Evolutionary conservation across 2,797 vertebrate genomes (phyloP), one percentile per base, ranked within the genome.

Genomic region (Urocyon cinereoargenteus): DNA sequence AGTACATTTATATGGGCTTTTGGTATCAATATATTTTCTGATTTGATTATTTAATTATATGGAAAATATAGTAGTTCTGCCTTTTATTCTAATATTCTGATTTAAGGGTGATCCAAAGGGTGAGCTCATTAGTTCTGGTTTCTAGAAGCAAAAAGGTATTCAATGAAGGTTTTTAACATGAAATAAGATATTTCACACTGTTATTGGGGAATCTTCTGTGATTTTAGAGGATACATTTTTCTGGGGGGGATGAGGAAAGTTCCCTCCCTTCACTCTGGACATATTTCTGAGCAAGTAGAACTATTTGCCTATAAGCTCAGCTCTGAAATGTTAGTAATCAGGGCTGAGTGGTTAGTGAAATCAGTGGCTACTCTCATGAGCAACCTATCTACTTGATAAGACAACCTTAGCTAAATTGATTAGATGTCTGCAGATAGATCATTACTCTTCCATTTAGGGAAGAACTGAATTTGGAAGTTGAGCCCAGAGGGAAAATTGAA

Each of bases 151-250:
- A 72, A 91, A 57, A 55, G 10, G 26, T 78, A 3, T 61, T 93
- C 45, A 86, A 26, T 90, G 92, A 85, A 94, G 36, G 10, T 82
- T 64, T 77, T 11, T 66, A 79, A 77, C 2, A 36, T 31, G 19
- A 90, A 95, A 77, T 68, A 89, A 96, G 94, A 79, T 49, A 72
- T 40, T 90, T 85, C 13, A 22, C 6, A 79, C 19, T 59, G 22
- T 68, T 62, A 22, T 70, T 57, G 36, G 11, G 12, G 26, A 53
- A 45, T 16, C 15, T 86, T 94, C 49, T 90, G 28, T 66, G 57
- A 90, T 90, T 92, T 34, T 61, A 96, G 18, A 64, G 55, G 21
- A 59, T 55, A 26, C 2, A 24, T 78, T 92, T 91, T 92, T 70
- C 62, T 31, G 19, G 68, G 26, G 68, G 26, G 22, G 31, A 14